Base-by-base conservation (phyloP, 1,140 invertebrate genomes). In the Tachypleus tridentatus region DNA sequence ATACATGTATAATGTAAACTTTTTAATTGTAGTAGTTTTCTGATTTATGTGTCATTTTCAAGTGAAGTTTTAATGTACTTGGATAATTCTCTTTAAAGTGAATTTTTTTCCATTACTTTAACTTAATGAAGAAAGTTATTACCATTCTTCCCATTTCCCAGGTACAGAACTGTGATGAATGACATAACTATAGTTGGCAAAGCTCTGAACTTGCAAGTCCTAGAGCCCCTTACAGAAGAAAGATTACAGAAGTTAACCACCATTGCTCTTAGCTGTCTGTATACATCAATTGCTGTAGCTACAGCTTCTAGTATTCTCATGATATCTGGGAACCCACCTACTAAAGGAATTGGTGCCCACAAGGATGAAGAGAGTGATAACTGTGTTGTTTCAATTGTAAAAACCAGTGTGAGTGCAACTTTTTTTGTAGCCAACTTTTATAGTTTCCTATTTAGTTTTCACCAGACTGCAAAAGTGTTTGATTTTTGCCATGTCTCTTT, bases 111-210 rank as follows among this genome's bases (percentile, higher is more conserved):
- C 69, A 72, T 68, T 72, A 74, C 50, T 29, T 2, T 29, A 29
- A 29, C 29, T 29, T 2, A 29, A 29, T 29, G 0, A 29, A 29
- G 29, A 29, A 29, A 29, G 29, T 29, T 1, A 29, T 29, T 29
- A 29, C 69, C 76, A 69, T 73, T 64, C 72, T 29, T 29, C 29
- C 29, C 29, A 29, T 29, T 29, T 29, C 29, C 29, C 29, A 93
- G 87, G 70, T 80, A 88, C 60, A 85, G 88, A 71, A 82, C 84
- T 64, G 79, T 92, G 51, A 82, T 91, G 48, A 86, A 86, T 68
- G 93, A 96, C 73, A 85, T 94, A 57, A 86, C 85, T 58, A 85
- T 93, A 58, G 85, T 91, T 53, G 87, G 85, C 72, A 85, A 86
- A 69, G 89, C 90, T 3, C 80, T 94, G 64, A 87, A 87, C 10